A percentile compares a stretch with the other conserved stretches of the same genome.
phyloP scores from a whole-genome alignment of 1,140 invertebrate species.

The Trialeurodes vaporariorum region DNA sequence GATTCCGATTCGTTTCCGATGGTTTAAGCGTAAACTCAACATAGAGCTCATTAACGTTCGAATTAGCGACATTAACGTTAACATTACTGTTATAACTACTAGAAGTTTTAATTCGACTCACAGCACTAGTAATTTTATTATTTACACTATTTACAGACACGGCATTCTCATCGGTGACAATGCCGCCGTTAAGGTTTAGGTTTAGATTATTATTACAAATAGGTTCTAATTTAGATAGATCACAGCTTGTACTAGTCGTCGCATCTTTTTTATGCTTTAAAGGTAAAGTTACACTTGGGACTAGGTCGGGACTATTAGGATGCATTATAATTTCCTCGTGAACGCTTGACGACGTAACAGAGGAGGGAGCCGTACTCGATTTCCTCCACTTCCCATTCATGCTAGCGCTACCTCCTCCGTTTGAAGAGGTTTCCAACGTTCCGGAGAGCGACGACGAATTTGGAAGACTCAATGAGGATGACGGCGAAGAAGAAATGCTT shows the following conservation, averaged over 20 bases:
- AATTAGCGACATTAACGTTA: too few species aligned
- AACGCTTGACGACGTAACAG: neutral
- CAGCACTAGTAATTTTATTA: neutral
- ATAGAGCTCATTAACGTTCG: neutral
- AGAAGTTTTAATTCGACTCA: neutral
- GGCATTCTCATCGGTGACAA: neutral
- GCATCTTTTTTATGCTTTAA: conserved; percentile 1
- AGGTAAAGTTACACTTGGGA: neutral
- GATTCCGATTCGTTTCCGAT: neutral
- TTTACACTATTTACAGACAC: neutral
- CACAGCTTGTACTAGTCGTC: neutral
- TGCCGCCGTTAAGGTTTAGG: too few species aligned
- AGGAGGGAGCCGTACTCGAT: neutral
- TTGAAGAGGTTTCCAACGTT: too few species aligned
- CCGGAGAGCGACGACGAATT: neutral
- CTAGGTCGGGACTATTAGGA: neutral
- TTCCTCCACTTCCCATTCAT: neutral
- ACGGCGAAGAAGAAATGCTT: neutral
- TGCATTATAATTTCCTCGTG: neutral
- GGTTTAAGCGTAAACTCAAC: neutral
- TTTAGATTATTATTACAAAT: neutral
- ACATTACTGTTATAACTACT: neutral
- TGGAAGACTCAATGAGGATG: neutral
- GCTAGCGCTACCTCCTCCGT: neutral
- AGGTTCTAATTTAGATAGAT: neutral